These are phyloP conservation scores for Labroides dimidiatus DNA, from an alignment of 2,797 vertebrate genomes.

Conservation along the genomic window DNA sequence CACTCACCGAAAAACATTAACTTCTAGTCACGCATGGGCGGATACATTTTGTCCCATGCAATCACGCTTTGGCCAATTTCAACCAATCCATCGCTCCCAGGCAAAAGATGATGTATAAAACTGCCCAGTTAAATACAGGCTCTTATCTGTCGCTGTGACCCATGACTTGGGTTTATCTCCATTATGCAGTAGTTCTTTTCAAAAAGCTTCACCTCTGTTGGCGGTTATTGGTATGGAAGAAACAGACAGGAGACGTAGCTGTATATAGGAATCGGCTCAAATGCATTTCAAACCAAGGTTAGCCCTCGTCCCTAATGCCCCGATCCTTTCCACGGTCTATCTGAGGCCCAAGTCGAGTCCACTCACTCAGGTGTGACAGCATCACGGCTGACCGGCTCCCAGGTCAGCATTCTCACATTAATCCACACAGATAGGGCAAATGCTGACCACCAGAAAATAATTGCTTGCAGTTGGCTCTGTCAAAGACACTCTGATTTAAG, in stretches of 20 bases:
- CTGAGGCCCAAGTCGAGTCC: conserved; percentile 45
- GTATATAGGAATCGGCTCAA: conserved; percentile 57
- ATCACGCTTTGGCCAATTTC: conserved; percentile 65
- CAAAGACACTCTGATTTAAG: conserved; percentile 59
- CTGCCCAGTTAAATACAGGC: conserved; percentile 62
- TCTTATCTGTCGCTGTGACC: conserved; percentile 71
- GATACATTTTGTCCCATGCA: conserved; percentile 67
- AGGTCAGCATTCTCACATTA: conserved; percentile 77
- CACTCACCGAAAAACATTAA: conserved; percentile 68
- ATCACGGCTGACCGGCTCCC: conserved; percentile 67
- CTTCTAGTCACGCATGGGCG: conserved; percentile 69
- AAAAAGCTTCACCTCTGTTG: conserved; percentile 72
- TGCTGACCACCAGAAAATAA: conserved; percentile 74
- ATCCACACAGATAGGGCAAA: conserved; percentile 74
- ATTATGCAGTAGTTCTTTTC: conserved; percentile 71
- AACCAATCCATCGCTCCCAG: conserved; percentile 59
- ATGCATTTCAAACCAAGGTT: conserved; percentile 56
- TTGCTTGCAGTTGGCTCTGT: conserved; percentile 60
- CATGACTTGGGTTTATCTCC: conserved; percentile 72
- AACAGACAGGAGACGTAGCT: conserved; percentile 50
- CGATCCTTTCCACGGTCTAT: conserved; percentile 45
- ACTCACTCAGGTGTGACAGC: conserved; percentile 70
- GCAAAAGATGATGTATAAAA: conserved; percentile 66
- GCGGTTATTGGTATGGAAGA: conserved; percentile 71
- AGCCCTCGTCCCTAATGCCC: conserved; percentile 51